Conservation (phyloP, 2,797 vertebrate species). For the Cryptoblepharus egeriae region DNA sequence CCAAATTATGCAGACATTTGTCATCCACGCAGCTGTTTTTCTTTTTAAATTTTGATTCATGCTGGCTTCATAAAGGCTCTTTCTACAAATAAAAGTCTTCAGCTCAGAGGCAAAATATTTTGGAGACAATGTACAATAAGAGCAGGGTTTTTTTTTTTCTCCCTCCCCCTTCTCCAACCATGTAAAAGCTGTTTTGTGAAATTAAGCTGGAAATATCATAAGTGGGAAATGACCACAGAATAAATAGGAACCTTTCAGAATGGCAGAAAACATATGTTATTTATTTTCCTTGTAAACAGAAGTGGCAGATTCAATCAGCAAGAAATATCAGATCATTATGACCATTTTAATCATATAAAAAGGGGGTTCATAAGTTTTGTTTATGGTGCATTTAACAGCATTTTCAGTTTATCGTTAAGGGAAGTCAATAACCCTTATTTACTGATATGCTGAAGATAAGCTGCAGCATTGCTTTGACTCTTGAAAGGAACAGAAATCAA, state of each 20-base stretch:
- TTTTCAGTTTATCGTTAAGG: slow-evolving; percentile 64
- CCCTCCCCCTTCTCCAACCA: slow-evolving; percentile 63
- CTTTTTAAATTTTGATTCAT: slow-evolving; percentile 71
- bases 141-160: slow-evolving; percentile 3
- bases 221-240: slow-evolving; percentile 83
- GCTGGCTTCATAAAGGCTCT: slow-evolving; percentile 64
- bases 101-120: slow-evolving; percentile 78
- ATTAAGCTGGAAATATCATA: slow-evolving; percentile 83
- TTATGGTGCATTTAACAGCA: slow-evolving; percentile 84
- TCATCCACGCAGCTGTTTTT: slow-evolving; percentile 71
- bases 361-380: slow-evolving; percentile 78
- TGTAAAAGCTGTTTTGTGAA: slow-evolving; percentile 82
- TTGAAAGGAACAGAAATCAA: slow-evolving; percentile 46
- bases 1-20: slow-evolving; percentile 45
- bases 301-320: slow-evolving; percentile 98
- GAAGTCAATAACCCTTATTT: slow-evolving; percentile 79
- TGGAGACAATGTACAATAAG: slow-evolving; percentile 79
- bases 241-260: slow-evolving; percentile 83
- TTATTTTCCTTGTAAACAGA: slow-evolving; percentile 97
- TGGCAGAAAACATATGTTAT: slow-evolving; percentile 92
- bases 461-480: slow-evolving; percentile 57
- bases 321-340: slow-evolving; percentile 91
- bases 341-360: slow-evolving; percentile 94
- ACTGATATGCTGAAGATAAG: slow-evolving; percentile 87
- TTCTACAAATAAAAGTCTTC: slow-evolving; percentile 75